Percentiles rank a stretch among this genome's conserved stretches.
Evolutionary conservation across 2,888 invertebrate species (phyloP).

Genomic region (Agrypnus murinus): DNA sequence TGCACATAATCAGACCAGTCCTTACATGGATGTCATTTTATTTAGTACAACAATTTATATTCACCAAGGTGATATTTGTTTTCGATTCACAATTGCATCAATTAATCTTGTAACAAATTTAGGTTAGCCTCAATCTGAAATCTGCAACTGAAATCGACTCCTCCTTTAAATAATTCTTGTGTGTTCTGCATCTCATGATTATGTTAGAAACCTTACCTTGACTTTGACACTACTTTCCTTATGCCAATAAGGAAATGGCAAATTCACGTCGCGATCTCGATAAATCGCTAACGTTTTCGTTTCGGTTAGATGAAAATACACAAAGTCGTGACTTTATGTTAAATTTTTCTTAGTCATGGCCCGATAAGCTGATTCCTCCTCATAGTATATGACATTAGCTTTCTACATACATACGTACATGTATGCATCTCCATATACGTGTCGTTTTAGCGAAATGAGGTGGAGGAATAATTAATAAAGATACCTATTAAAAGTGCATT

Average conservation of each 20-base stretch:
- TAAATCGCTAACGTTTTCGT: constrained; percentile 15
- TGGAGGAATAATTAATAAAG: constrained; percentile 30
- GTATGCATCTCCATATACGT: constrained; percentile 34
- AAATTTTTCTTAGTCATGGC: constrained; percentile 28
- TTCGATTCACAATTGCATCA: too few species aligned
- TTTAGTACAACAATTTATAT: too few species aligned
- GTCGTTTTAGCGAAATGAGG: constrained; percentile 17
- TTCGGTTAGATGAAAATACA: constrained; percentile 9
- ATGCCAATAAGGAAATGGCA: constrained; percentile 15
- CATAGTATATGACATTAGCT: constrained; percentile 16
- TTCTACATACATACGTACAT: constrained; percentile 6
- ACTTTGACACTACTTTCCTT: constrained; percentile 36
- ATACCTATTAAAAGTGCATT: constrained; percentile 39
- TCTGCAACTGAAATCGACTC: too few species aligned
- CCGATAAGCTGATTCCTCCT: constrained; percentile 17
- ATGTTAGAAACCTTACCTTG: constrained; percentile 26
- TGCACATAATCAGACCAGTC: too few species aligned
- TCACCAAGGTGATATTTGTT: too few species aligned
- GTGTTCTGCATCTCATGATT: constrained; percentile 22
- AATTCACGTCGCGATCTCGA: constrained; percentile 23
- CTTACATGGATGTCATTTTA: too few species aligned
- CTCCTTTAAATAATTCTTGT: too few species aligned
- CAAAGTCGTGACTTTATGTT: constrained; percentile 18
- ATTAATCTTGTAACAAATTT: too few species aligned
- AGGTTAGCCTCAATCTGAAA: too few species aligned